Evolutionary conservation across 2,797 vertebrate species (phyloP).

Genomic region (Brotogeris chrysoptera): DNA sequence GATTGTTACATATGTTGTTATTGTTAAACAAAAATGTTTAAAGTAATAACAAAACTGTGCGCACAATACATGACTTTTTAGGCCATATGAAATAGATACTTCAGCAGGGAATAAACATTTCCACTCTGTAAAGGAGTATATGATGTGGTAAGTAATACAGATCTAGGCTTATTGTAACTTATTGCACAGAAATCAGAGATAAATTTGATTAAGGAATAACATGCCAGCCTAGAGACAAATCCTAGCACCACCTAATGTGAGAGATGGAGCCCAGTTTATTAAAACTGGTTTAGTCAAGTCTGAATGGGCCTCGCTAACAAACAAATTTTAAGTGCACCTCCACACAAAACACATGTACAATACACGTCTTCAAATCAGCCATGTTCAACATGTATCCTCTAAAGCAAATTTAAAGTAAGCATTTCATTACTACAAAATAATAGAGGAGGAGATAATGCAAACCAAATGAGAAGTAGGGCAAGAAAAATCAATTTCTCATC

Average conservation of each 20-base stretch:
- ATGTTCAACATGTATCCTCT: not conserved
- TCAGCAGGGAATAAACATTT: not conserved
- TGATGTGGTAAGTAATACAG: not conserved
- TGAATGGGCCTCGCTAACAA: not conserved
- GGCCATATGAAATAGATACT: not conserved
- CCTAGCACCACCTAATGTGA: rapidly evolving
- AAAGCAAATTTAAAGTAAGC: not conserved
- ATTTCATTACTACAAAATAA: not conserved
- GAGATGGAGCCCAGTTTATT: not conserved
- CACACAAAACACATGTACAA: not conserved
- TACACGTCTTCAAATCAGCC: not conserved
- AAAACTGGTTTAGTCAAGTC: not conserved
- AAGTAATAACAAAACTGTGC: not conserved
- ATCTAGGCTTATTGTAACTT: not conserved
- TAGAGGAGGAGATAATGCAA: not conserved
- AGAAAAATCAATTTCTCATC: conserved; percentile 34
- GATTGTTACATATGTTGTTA: not conserved
- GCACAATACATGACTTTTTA: not conserved
- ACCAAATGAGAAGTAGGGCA: not conserved
- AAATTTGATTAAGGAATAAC: not conserved
- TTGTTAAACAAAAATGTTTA: not conserved
- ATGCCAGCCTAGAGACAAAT: not conserved
- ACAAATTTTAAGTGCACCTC: not conserved
- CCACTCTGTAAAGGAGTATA: not conserved
- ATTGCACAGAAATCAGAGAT: not conserved